A percentile compares a stretch with the other conserved stretches of the same genome.
Evolutionary conservation across 2,888 invertebrate genomes (phyloP).

Genomic region (Mesorhabditis sp.): DNA sequence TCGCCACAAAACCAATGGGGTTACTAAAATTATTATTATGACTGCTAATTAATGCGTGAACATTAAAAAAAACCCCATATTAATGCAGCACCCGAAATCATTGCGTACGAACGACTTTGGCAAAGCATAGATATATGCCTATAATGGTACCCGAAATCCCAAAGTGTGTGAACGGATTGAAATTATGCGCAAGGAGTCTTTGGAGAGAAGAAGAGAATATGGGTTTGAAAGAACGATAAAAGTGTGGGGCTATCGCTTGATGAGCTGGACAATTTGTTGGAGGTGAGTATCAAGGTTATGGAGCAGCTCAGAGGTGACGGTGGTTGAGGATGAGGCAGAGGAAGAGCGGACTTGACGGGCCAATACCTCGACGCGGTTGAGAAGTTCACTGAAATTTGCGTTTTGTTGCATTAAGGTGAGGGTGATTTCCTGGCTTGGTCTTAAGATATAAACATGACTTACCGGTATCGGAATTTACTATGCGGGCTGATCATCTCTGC

Average conservation of each 20-base stretch:
- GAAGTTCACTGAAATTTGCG: slow-evolving; percentile 57
- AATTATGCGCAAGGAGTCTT: too few species aligned
- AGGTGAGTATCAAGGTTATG: slow-evolving; percentile 46
- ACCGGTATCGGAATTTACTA: slow-evolving; percentile 79
- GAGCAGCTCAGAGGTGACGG: slow-evolving; percentile 28
- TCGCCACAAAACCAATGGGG: too few species aligned
- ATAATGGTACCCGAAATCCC: too few species aligned
- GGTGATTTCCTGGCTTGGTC: neutral
- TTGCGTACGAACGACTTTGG: too few species aligned
- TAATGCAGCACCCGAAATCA: too few species aligned
- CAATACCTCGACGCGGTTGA: slow-evolving; percentile 54
- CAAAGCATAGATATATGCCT: too few species aligned
- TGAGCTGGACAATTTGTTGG: slow-evolving; percentile 51
- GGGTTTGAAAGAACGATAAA: too few species aligned
- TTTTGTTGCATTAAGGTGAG: neutral
- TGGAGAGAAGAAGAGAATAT: too few species aligned
- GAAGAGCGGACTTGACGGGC: slow-evolving; percentile 49
- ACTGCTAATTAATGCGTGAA: too few species aligned
- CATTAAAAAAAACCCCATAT: too few species aligned
- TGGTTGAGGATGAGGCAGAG: slow-evolving; percentile 18
- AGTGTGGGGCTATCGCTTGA: slow-evolving; percentile 37
- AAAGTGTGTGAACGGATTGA: too few species aligned
- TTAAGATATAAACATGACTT: slow-evolving; percentile 12
- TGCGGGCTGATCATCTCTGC: slow-evolving; percentile 81
- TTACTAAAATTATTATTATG: too few species aligned